Evolutionary conservation across 2,797 vertebrate genomes (phyloP), one percentile per base, ranked within the genome.

Genomic region (Anolis apletophallus): DNA sequence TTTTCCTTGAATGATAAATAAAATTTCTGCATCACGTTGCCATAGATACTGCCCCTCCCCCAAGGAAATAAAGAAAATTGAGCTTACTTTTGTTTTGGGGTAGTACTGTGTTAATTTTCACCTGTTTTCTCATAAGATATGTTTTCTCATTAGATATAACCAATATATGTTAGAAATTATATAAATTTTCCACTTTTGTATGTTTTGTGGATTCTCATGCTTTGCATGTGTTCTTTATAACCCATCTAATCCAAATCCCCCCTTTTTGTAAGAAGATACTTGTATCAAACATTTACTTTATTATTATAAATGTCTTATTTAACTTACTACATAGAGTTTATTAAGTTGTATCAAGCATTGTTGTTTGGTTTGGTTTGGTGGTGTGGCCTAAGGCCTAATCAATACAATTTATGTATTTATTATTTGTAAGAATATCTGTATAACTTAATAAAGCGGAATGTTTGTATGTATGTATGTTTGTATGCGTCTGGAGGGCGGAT

Each of bases 61-160:
- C 76, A 88, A 86, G 78, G 91, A 95, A 95, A 95, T 93, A 86
- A 91, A 89, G 88, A 94, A 94, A 94, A 92, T 86, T 91, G 88
- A 81, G 90, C 88, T 91, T 87, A 93, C 82, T 91, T 87, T 88
- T 86, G 87, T 92, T 94, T 88, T 46, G 91, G 85, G 80, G 85
- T 78, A 91, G 26, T n/a, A 50, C 87, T 90, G 69, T 75, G 74
- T 57, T 54, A 21, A 80, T 73, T 69, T 74, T 19, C 57, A 64
- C 86, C 5, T 85, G 83, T 32, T 92, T 92, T 89, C 81, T 32
- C 36, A 87, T 69, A 73, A 86, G 29, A 52, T n/a, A n/a, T n/a
- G n/a, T n/a, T n/a, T n/a, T n/a, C n/a, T n/a, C n/a, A n/a, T n/a
- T n/a, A 59, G 64, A 21, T 86, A 36, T 59, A 90, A 81, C 57